phyloP scores from a whole-genome alignment of 2,113 vertebrate genomes.

The Macroglossus sobrinus region DNA sequence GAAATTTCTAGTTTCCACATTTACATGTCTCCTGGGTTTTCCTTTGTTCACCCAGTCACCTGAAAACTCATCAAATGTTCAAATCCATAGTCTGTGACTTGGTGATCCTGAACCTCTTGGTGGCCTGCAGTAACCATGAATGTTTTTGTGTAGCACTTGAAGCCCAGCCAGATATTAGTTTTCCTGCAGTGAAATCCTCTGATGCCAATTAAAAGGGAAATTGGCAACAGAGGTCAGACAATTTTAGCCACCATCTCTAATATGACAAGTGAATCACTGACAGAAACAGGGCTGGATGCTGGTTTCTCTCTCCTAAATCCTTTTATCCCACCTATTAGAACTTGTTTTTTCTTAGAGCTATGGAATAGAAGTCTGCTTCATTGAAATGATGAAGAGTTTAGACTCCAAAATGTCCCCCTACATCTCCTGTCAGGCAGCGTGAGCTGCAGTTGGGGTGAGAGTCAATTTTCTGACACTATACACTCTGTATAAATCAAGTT shows the following conservation, averaged over 20 bases:
- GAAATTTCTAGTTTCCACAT: conserved; percentile 7
- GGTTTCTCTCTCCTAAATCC: background rate
- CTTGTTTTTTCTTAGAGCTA: background rate
- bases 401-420: background rate
- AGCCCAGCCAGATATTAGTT: background rate
- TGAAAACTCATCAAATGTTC: conserved; percentile 58
- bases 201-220: conserved; percentile 11
- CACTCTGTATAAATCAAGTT: background rate
- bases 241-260: background rate
- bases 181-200: conserved; percentile 6
- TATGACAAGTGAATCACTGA: background rate
- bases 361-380: background rate
- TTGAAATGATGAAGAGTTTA: background rate
- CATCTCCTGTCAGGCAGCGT: background rate
- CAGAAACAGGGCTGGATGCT: background rate
- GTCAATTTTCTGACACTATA: background rate
- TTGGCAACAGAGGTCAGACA: background rate
- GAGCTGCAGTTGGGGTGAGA: background rate
- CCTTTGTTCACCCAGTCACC: conserved; percentile 20
- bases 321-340: background rate
- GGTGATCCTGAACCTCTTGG: conserved; percentile 32
- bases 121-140: conserved; percentile 49
- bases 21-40: conserved; percentile 9
- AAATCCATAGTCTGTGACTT: background rate
- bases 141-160: conserved; percentile 25